These are phyloP conservation scores for Meloidogyne chitwoodi DNA, from an alignment of 1,140 invertebrate genomes.

Conservation along the genomic window DNA sequence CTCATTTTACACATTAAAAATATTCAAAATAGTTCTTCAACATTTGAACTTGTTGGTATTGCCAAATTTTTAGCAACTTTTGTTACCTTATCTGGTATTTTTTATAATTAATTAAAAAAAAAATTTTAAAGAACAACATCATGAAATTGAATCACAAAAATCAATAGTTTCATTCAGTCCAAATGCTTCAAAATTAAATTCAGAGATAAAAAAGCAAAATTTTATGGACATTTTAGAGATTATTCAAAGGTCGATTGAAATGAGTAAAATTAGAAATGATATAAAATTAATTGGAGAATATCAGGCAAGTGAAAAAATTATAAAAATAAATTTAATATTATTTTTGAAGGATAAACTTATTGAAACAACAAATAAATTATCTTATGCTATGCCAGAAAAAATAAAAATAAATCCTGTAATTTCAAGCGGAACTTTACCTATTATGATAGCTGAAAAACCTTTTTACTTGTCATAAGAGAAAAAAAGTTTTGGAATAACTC, in stretches of 20 bases:
- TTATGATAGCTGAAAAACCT: conserved; percentile 13
- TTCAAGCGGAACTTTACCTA: neutral
- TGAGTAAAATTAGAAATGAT: conserved; percentile 10
- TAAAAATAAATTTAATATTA: neutral
- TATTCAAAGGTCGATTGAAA: conserved; percentile 7
- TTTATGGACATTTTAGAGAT: conserved; percentile 17
- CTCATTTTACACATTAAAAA: conserved; percentile 1
- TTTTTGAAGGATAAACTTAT: conserved; percentile 13
- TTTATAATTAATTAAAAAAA: neutral
- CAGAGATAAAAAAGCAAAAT: conserved; percentile 4
- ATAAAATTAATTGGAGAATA: conserved; percentile 11
- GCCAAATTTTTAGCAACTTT: conserved; percentile 5
- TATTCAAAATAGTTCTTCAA: neutral
- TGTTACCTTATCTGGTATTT: conserved; percentile 3
- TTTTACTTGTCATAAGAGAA: neutral
- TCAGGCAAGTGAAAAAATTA: conserved; percentile 5
- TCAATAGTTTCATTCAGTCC: neutral
- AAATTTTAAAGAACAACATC: neutral
- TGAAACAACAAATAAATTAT: conserved; percentile 5
- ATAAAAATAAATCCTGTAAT: conserved; percentile 1
- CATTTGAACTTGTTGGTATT: conserved; percentile 7
- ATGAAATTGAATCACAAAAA: neutral
- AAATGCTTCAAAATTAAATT: neutral
- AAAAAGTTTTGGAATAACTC: neutral
- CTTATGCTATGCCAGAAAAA: neutral